phyloP scores from a whole-genome alignment of 1,140 invertebrate species.

The Eupristina koningsbergeri region DNA sequence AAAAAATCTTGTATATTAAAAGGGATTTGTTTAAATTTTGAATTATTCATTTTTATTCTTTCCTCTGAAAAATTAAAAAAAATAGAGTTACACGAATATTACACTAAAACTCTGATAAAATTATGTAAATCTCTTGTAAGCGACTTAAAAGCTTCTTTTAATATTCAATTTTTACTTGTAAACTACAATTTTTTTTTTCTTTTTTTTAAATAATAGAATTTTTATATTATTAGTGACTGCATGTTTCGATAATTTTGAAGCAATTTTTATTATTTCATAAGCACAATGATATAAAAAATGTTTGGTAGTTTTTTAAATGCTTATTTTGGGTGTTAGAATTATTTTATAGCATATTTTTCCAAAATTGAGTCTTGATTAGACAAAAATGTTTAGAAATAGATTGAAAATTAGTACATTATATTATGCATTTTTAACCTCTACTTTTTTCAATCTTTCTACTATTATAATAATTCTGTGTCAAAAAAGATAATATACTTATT shows the following conservation, averaged over 20 bases:
- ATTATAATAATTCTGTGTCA: too few species aligned
- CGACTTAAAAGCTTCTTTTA: not conserved
- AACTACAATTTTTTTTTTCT: not conserved
- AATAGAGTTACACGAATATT: constrained; percentile 6
- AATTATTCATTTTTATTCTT: not conserved
- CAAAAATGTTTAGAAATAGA: too few species aligned
- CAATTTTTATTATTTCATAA: not conserved
- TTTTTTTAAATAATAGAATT: not conserved
- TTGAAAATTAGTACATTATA: too few species aligned
- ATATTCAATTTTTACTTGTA: not conserved
- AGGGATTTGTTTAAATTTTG: constrained; percentile 38
- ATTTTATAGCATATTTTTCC: too few species aligned
- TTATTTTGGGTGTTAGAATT: too few species aligned
- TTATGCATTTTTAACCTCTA: too few species aligned
- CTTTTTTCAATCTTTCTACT: too few species aligned
- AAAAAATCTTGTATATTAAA: constrained; percentile 35
- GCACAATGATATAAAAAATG: too few species aligned
- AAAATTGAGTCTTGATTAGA: too few species aligned
- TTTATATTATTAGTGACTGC: not conserved
- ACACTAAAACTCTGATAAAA: too few species aligned
- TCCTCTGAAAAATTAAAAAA: constrained; percentile 2
- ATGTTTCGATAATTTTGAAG: not conserved
- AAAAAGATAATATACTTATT: too few species aligned
- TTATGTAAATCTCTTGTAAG: constrained; percentile 15
- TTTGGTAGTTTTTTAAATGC: too few species aligned